phyloP scores from a whole-genome alignment of 2,888 invertebrate genomes.

The Spodoptera exigua region DNA sequence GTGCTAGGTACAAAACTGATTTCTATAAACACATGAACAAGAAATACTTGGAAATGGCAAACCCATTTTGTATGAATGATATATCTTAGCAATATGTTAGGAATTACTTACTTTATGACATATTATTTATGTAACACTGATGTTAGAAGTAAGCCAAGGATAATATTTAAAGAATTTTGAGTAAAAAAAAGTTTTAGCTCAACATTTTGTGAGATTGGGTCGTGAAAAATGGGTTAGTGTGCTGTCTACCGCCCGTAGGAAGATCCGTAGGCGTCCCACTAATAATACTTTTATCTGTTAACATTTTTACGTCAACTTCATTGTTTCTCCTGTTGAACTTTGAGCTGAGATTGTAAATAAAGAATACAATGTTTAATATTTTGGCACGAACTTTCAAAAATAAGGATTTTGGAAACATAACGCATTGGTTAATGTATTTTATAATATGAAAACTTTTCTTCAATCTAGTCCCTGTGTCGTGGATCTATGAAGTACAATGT shows the following conservation, averaged over 20 bases:
- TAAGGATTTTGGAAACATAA: too few relatives aligned
- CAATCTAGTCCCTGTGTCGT: too few relatives aligned
- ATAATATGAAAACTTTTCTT: too few relatives aligned
- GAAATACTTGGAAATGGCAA: too few relatives aligned
- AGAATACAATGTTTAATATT: too few relatives aligned
- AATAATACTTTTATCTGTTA: constrained; percentile 35
- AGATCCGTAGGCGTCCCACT: constrained; percentile 46
- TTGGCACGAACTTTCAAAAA: too few relatives aligned
- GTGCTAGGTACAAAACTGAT: too few relatives aligned
- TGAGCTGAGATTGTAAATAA: constrained; percentile 15
- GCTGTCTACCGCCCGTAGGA: constrained; percentile 30
- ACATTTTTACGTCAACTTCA: constrained; percentile 26
- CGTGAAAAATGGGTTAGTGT: constrained; percentile 53
- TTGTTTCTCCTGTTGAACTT: constrained; percentile 26
- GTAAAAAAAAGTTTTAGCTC: constrained; percentile 26
- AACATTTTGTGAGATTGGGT: constrained; percentile 34
- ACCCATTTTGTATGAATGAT: too few relatives aligned
- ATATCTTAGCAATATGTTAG: too few relatives aligned
- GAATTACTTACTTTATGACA: not conserved
- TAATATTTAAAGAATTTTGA: constrained; percentile 16
- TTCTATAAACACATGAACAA: too few relatives aligned
- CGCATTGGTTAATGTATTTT: too few relatives aligned
- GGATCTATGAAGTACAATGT: too few relatives aligned
- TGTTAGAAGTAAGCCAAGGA: constrained; percentile 34
- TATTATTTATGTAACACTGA: constrained; percentile 5